A percentile compares a stretch with the other conserved stretches of the same genome.
Evolutionary conservation across 2,797 vertebrate species (phyloP).

Genomic region (Sciurus vulgaris): DNA sequence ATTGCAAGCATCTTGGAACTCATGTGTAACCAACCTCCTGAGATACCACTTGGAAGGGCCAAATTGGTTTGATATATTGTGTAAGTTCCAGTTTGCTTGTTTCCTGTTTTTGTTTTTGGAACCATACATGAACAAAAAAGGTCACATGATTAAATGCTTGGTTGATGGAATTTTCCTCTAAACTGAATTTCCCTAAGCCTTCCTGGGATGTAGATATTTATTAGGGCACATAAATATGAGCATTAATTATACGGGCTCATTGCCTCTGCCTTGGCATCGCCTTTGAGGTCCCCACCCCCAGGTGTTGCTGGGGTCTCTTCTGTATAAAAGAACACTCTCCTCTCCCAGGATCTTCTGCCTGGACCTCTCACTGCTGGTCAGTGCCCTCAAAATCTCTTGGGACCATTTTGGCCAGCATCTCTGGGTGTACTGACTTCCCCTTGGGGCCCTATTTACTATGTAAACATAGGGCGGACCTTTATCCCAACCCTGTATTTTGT

Average conservation of each 20-base stretch:
- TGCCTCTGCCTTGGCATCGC: neutral
- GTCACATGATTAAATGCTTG: constrained; percentile 14
- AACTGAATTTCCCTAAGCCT: neutral
- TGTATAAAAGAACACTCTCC: neutral
- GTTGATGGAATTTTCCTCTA: constrained; percentile 31
- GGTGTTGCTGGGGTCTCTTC: neutral
- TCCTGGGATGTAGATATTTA: neutral
- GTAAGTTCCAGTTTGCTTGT: neutral
- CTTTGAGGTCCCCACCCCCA: neutral
- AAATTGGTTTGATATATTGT: neutral
- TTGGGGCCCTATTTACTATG: neutral
- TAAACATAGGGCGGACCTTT: neutral
- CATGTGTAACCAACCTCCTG: neutral
- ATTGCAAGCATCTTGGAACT: neutral
- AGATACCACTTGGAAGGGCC: neutral
- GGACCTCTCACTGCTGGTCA: neutral
- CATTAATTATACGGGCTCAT: neutral
- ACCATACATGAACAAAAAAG: neutral
- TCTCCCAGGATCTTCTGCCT: neutral
- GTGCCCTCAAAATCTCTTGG: neutral
- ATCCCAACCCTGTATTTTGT: neutral
- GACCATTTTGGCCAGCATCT: neutral
- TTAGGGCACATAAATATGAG: neutral
- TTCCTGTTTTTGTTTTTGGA: constrained; percentile 40
- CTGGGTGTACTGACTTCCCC: neutral